Evolutionary conservation across 1,140 invertebrate genomes (phyloP), one percentile per base, ranked within the genome.

Genomic region (Atta colombica): DNA sequence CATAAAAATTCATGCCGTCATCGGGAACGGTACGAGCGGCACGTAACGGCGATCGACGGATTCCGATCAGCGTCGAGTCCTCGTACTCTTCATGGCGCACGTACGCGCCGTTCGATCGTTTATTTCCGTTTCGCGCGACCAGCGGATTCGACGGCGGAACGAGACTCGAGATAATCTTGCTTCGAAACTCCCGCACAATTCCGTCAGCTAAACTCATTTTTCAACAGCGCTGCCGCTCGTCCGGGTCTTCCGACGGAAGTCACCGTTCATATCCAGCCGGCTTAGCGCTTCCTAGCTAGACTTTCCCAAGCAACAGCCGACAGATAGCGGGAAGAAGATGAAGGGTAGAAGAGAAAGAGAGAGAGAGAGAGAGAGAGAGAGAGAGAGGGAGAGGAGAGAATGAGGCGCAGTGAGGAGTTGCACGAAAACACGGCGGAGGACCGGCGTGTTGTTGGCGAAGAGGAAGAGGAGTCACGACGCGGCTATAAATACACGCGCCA

Each of bases 401-500:
- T 53, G 61, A 49, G 85, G 31, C 45, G 55, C 86, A 84, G 87
- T 55, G 68, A 39, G 86, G 84, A 89, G 78, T 89, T 80, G 78
- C 66, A 63, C 61, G 72, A 85, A 77, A 85, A 82, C 45, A 28
- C 71, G 55, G 53, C 25, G 55, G 77, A 87, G 71, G 58, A 77
- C n/a, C 91, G 69, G 86, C 85, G 80, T 89, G 87, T 93, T 91
- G 92, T 93, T 90, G 88, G 92, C 91, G 84, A 94, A 93, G 92
- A 94, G 93, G 90, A 94, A 94, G 93, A 93, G 93, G 91, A 95
- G 94, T 95, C 95, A 95, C 95, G 95, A 89, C 91, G 91, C 85
- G 93, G 93, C 94, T 94, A 95, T 95, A 95, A 95, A 95, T 95
- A 95, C 92, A 90, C 77, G 93, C 94, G 86, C 94, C 95, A 95